phyloP scores from a whole-genome alignment of 1,140 invertebrate genomes.

The Drosophila watanabei region DNA sequence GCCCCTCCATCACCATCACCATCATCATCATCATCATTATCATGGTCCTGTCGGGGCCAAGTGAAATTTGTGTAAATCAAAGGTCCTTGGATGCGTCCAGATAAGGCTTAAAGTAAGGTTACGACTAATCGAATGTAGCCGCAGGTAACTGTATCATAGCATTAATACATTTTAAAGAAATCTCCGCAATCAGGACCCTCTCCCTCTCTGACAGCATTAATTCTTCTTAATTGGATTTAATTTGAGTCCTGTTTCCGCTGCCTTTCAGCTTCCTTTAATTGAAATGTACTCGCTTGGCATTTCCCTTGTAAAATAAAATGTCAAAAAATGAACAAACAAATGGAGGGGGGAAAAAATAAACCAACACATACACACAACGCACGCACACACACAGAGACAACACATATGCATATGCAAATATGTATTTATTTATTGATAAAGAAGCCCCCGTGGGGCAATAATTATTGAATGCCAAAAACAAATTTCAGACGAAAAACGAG shows the following conservation, averaged over 20 bases:
- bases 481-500: slow-evolving; percentile 37
- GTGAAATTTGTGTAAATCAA: slow-evolving; percentile 69
- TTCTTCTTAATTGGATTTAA: slow-evolving; percentile 30
- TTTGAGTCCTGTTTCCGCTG: background rate
- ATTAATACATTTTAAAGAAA: background rate
- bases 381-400: slow-evolving; percentile 63
- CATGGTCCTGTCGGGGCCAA: slow-evolving; percentile 23
- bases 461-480: slow-evolving; percentile 57
- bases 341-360: slow-evolving; percentile 18
- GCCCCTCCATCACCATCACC: slow-evolving; percentile 15
- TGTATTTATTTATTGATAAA: slow-evolving; percentile 63
- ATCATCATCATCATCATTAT: slow-evolving; percentile 30
- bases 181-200: background rate
- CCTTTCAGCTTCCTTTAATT: slow-evolving; percentile 28
- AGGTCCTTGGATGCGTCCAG: slow-evolving; percentile 32
- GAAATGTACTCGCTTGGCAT: slow-evolving; percentile 20
- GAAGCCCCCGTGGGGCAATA: slow-evolving; percentile 46
- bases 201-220: slow-evolving; percentile 4
- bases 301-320: slow-evolving; percentile 33
- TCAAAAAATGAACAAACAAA: slow-evolving; percentile 58
- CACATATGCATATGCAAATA: slow-evolving; percentile 66
- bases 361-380: slow-evolving; percentile 2
- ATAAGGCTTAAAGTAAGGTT: slow-evolving; percentile 4
- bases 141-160: background rate
- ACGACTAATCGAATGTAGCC: background rate